These are phyloP conservation scores for Hydrotaea cyrtoneurina DNA, from an alignment of 2,888 invertebrate genomes.

Conservation along the genomic window DNA sequence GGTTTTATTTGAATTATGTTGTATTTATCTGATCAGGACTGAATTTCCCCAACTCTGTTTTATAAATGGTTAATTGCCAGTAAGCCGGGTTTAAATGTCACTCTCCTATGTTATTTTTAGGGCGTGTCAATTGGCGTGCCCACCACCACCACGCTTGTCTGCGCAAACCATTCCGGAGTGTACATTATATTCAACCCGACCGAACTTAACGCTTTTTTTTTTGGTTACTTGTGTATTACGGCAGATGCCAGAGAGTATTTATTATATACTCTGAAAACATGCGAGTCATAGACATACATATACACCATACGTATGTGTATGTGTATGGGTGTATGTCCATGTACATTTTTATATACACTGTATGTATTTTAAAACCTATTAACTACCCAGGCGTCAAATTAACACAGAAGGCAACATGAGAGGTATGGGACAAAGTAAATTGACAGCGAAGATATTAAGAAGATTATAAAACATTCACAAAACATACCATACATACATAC, in stretches of 20 bases:
- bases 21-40: too few species aligned
- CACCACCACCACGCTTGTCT: too few species aligned
- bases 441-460: not conserved
- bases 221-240: too few species aligned
- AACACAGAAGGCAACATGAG: constrained; percentile 9
- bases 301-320: not conserved
- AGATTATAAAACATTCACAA: constrained; percentile 3
- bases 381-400: constrained; percentile 40
- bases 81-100: too few species aligned
- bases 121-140: too few species aligned
- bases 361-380: constrained; percentile 32
- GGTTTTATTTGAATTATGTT: too few species aligned
- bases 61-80: too few species aligned
- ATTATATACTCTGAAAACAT: not conserved
- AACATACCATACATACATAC: not conserved
- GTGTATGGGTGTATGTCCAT: not conserved
- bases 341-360: not conserved
- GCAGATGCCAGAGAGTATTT: not conserved
- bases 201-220: too few species aligned
- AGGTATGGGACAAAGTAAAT: not conserved
- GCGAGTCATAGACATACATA: not conserved
- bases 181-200: too few species aligned
- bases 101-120: too few species aligned
- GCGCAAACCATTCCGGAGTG: too few species aligned
- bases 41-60: too few species aligned